Evolutionary conservation across 2,113 vertebrate species (phyloP), one percentile per base, ranked within the genome.

Genomic region (Mormyrus iriodes): DNA sequence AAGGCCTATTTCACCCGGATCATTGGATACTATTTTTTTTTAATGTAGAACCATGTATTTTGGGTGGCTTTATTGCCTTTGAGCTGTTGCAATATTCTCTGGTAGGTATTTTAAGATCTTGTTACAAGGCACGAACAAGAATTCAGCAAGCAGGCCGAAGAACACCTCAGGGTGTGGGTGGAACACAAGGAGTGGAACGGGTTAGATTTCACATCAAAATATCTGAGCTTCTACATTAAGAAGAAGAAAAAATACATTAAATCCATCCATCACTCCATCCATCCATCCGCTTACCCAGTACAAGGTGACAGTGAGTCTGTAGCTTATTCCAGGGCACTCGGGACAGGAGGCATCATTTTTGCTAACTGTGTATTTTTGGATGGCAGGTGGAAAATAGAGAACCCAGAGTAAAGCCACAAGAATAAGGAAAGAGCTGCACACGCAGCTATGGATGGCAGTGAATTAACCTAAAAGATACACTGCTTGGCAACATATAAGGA

Each of bases 111-210:
- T 85, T 49, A 49, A 46, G 83, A 85, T 85, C 48, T 85, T 85
- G 21, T 49, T 85, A 12, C 73, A 79, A 42, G 35, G 73, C 73
- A 79, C 39, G 69, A 15, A 53, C 51, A 53, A 51, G 31, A n/a
- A 39, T 12, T 53, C 48, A 35, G 85, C 12, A 86, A 86, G 51
- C 85, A n/a, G 85, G 85, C 83, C 19, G 83, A 21, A 24, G 48
- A 52, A 79, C 73, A 52, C 88, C 35, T 76, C 12, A 17, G 48
- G 76, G 73, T 88, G 88, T 88, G 88, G 88, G 88, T 35, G 49
- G 48, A 42, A 42, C 69, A n/a, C 69, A 48, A 82, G 51, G n/a
- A 42, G 35, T 53, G 46, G 17, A 12, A 76, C 48, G 1, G 88
- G 73, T 83, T 86, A 52, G 49, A 52, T 88, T 79, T 69, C 48